These are phyloP conservation scores for Prosapia bicincta DNA, from an alignment of 2,888 invertebrate species.

Conservation along the genomic window DNA sequence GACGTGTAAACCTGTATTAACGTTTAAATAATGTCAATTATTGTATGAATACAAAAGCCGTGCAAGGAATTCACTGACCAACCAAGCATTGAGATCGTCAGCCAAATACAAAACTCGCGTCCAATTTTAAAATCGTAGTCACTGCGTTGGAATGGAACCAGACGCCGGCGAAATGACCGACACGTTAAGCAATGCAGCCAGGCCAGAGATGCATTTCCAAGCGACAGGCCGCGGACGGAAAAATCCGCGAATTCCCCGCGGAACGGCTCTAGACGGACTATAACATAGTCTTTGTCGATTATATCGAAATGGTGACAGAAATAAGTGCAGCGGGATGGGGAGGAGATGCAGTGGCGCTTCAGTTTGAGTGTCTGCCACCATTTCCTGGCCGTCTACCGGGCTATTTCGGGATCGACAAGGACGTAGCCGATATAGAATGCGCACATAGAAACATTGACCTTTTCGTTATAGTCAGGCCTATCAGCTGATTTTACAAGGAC, in stretches of 20 bases:
- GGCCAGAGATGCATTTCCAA: not conserved
- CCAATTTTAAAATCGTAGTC: not conserved
- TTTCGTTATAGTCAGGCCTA: not conserved
- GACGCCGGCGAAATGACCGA: not conserved
- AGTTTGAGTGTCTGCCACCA: not conserved
- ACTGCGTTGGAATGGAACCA: not conserved
- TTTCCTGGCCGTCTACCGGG: not conserved
- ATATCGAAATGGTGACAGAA: not conserved
- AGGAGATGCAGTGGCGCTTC: not conserved
- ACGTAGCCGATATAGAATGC: constrained; percentile 2
- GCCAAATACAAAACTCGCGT: too few relatives aligned
- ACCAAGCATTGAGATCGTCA: too few relatives aligned
- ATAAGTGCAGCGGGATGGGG: not conserved
- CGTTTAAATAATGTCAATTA: too few relatives aligned
- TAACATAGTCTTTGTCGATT: not conserved
- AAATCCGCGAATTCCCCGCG: not conserved
- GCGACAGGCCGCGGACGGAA: not conserved
- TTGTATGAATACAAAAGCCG: too few relatives aligned
- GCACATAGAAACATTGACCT: not conserved
- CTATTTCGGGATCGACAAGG: not conserved
- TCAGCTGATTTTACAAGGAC: not conserved
- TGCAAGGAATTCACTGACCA: too few relatives aligned
- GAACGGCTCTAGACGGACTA: too few relatives aligned
- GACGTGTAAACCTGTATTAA: too few relatives aligned
- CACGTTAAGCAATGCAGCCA: not conserved